phyloP scores from a whole-genome alignment of 2,113 vertebrate genomes.

The Sapajus apella region DNA sequence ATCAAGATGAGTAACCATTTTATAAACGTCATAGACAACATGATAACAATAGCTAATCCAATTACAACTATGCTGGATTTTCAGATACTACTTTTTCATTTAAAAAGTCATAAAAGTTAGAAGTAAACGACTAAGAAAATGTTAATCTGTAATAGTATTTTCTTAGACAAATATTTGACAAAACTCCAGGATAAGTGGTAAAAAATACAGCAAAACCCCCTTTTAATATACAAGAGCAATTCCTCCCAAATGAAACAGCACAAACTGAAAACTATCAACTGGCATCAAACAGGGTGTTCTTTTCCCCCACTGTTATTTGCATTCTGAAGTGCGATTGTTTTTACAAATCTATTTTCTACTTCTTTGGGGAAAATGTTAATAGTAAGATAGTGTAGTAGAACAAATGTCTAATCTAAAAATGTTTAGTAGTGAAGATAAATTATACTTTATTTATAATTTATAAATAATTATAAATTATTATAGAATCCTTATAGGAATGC shows the following conservation, averaged over 20 bases:
- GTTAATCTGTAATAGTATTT: neutral
- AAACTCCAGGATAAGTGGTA: slow-evolving; percentile 36
- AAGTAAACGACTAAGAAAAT: slow-evolving; percentile 18
- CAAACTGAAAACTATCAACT: neutral
- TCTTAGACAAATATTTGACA: neutral
- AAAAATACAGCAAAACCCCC: neutral
- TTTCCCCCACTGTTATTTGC: neutral
- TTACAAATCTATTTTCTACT: neutral
- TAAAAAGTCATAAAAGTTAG: neutral
- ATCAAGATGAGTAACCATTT: neutral
- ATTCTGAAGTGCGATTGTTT: neutral
- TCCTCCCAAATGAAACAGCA: slow-evolving; percentile 2
- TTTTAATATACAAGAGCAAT: slow-evolving; percentile 9
- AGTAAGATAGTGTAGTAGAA: neutral
- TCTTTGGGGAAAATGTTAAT: neutral
- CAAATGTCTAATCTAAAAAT: neutral
- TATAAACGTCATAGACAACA: neutral
- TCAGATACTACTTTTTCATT: neutral
- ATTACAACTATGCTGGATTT: neutral
- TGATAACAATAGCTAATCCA: neutral
- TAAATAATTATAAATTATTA: too few relatives aligned
- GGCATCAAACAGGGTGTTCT: neutral
- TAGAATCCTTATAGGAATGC: neutral
- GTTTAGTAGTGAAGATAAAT: neutral
- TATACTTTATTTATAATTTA: neutral